Conservation (phyloP, 2,888 invertebrate species). For the Drosophila vallismaia region DNA sequence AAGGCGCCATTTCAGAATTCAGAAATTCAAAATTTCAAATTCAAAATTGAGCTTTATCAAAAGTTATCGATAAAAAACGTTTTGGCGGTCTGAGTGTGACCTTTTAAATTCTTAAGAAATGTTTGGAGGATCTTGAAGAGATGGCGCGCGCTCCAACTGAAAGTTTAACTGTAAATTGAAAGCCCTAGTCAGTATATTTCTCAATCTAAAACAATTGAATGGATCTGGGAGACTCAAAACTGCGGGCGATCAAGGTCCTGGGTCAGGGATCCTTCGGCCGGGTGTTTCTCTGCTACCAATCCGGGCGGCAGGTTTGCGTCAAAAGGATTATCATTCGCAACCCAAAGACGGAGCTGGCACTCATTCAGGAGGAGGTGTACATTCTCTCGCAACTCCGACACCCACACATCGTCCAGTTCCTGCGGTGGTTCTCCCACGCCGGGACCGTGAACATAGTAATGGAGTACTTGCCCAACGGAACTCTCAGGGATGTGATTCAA, state of each 20-base stretch:
- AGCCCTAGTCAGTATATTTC: not conserved
- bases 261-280: constrained; percentile 80
- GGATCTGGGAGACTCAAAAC: constrained; percentile 74
- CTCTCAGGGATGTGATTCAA: constrained; percentile 74
- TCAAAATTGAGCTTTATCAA: constrained; percentile 3
- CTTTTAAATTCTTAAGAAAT: not conserved
- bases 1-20: too few relatives aligned
- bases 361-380: constrained; percentile 81
- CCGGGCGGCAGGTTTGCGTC: constrained; percentile 68
- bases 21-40: not conserved
- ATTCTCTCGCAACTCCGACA: constrained; percentile 82
- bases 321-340: constrained; percentile 80
- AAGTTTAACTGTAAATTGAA: constrained; percentile 10
- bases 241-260: constrained; percentile 69
- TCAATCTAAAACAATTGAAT: constrained; percentile 40
- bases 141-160: not conserved
- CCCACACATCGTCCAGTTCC: constrained; percentile 81
- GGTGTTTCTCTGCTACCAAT: constrained; percentile 74
- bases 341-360: constrained; percentile 68
- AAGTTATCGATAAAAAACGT: not conserved
- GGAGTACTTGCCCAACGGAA: constrained; percentile 82
- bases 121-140: not conserved
- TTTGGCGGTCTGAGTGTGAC: not conserved
- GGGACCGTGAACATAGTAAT: constrained; percentile 81
- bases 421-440: constrained; percentile 74